Percentiles rank a stretch among this genome's conserved stretches.
Evolutionary conservation across 1,140 invertebrate species (phyloP).

Genomic region (Portunus trituberculatus): DNA sequence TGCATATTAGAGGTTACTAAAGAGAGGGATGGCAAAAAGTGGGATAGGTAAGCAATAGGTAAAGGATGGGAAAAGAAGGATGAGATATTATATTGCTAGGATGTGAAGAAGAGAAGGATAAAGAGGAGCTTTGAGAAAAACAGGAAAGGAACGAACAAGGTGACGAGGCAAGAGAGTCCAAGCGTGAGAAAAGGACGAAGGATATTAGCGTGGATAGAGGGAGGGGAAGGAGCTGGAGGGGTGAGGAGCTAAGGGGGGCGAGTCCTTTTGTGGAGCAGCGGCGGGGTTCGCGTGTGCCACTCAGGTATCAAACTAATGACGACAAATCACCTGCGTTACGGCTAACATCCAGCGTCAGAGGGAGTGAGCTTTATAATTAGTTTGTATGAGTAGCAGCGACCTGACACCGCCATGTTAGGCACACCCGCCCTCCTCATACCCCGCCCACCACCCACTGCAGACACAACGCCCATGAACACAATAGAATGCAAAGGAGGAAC

Average conservation of each 20-base stretch:
- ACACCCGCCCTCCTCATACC: neutral
- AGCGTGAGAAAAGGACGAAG: no score
- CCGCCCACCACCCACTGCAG: no score
- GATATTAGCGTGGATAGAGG: no score
- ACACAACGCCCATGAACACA: no score
- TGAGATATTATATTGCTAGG: no score
- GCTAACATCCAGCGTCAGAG: neutral
- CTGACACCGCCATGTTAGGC: neutral
- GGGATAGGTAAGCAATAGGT: neutral
- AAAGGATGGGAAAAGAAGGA: no score
- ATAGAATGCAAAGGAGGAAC: no score
- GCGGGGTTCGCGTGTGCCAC: neutral
- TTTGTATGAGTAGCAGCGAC: neutral
- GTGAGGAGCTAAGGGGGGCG: neutral
- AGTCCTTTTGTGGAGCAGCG: neutral
- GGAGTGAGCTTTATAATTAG: neutral
- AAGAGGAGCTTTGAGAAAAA: no score
- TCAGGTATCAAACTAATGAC: conserved; percentile 22
- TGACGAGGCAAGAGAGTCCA: no score
- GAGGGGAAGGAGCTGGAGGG: no score
- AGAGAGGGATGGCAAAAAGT: neutral
- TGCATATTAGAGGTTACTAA: neutral
- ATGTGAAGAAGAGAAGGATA: no score
- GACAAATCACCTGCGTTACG: conserved; percentile 11
- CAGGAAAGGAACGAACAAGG: no score